phyloP scores from a whole-genome alignment of 2,888 invertebrate genomes.

The Petrophora chlorosata region DNA sequence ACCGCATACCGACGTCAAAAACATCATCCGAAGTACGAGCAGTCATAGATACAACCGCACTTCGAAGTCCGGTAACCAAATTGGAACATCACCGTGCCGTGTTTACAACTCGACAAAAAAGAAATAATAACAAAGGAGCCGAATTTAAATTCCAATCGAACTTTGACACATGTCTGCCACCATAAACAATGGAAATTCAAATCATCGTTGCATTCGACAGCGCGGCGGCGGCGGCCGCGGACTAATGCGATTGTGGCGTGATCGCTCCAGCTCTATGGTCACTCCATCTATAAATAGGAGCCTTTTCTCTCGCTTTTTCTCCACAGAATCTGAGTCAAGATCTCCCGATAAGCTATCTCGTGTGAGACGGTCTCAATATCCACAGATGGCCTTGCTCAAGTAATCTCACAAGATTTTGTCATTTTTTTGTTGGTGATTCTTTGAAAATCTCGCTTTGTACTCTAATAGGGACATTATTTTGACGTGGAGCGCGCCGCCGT shows the following conservation, averaged over 20 bases:
- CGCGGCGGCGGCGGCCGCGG: slow-evolving; percentile 41
- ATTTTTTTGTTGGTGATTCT: slow-evolving; percentile 78
- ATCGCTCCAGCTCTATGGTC: slow-evolving; percentile 64
- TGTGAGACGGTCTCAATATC: slow-evolving; percentile 82
- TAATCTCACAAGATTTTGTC: slow-evolving; percentile 70
- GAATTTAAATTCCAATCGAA: slow-evolving; percentile 84
- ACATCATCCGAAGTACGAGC: slow-evolving; percentile 65
- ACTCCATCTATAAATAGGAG: slow-evolving; percentile 79
- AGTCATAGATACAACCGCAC: slow-evolving; percentile 75
- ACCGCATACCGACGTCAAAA: slow-evolving; percentile 78
- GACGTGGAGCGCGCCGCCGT: slow-evolving; percentile 74
- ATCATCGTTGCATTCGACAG: slow-evolving; percentile 71
- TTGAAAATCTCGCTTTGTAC: slow-evolving; percentile 77
- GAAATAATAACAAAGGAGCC: slow-evolving; percentile 79
- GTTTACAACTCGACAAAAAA: slow-evolving; percentile 83
- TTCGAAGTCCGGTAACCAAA: slow-evolving; percentile 75
- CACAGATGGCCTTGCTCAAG: slow-evolving; percentile 80
- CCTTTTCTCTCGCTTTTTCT: slow-evolving; percentile 82
- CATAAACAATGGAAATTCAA: slow-evolving; percentile 84
- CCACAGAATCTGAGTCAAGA: slow-evolving; percentile 80
- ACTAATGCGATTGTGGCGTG: slow-evolving; percentile 80
- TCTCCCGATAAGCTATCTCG: slow-evolving; percentile 79
- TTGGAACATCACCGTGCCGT: slow-evolving; percentile 81
- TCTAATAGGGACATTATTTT: slow-evolving; percentile 84
- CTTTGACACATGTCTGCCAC: slow-evolving; percentile 85